These are phyloP conservation scores for Trematomus loennbergii DNA, from an alignment of 2,113 vertebrate genomes.

Conservation along the genomic window DNA sequence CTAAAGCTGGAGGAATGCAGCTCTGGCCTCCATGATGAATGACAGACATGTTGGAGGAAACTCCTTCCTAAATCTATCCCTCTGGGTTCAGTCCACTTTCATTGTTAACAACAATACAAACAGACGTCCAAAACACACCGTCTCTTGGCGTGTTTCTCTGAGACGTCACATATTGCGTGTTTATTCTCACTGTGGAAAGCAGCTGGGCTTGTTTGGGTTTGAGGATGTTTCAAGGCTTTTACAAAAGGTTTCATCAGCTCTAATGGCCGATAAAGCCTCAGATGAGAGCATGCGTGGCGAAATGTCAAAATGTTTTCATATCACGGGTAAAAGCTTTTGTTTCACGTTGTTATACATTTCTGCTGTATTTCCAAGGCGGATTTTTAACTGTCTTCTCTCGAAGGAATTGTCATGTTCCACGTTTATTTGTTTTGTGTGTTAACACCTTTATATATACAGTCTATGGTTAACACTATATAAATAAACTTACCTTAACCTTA, in stretches of 20 bases:
- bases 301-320: neutral
- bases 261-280: neutral
- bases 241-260: conserved; percentile 4
- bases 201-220: conserved; percentile 9
- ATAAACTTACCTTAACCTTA: no score
- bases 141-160: neutral
- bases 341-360: no score
- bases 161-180: neutral
- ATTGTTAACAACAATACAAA: conserved; percentile 19
- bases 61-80: conserved; percentile 22
- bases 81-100: neutral
- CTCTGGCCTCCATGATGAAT: conserved; percentile 43
- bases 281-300: neutral
- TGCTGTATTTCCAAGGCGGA: no score
- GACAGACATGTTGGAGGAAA: conserved; percentile 42
- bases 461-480: no score
- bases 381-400: no score
- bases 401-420: no score
- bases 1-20: conserved; percentile 52
- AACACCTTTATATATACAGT: no score
- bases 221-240: neutral
- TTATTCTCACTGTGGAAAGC: neutral
- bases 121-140: conserved; percentile 3
- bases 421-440: no score
- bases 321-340: no score